Evolutionary conservation across 2,797 vertebrate genomes (phyloP).

Genomic region (Threskiornis aethiopicus): DNA sequence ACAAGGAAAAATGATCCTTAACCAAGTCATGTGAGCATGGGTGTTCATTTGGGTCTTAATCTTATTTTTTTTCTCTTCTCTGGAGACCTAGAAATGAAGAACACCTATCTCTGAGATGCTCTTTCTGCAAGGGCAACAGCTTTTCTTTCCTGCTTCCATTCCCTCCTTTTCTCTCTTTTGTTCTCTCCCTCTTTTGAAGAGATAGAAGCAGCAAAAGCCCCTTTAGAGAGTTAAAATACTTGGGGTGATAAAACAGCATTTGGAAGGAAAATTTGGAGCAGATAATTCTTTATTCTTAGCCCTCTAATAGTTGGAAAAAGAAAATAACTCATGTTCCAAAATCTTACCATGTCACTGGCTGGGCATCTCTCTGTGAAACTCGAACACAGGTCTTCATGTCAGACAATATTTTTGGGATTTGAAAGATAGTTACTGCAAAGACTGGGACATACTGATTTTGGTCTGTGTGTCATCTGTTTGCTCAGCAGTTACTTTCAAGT

Average conservation of each 20-base stretch:
- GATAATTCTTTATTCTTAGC: neutral
- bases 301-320: neutral
- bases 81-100: neutral
- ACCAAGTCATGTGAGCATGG: neutral
- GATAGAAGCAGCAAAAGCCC: neutral
- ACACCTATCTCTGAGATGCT: neutral
- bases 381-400: neutral
- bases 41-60: neutral
- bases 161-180: neutral
- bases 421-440: neutral
- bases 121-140: neutral
- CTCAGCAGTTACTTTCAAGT: neutral
- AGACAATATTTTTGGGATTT: neutral
- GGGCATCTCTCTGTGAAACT: neutral
- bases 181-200: neutral
- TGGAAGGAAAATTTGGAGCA: neutral
- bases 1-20: neutral
- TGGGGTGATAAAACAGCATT: neutral
- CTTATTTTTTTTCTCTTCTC: neutral
- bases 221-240: neutral
- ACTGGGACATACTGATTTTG: neutral
- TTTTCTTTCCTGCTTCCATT: neutral
- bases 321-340: neutral
- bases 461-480: neutral
- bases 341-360: neutral